A percentile compares a stretch with the other conserved stretches of the same genome.
These are phyloP conservation scores for Coptodon rendalli DNA, from an alignment of 2,113 vertebrate genomes.

Conservation along the genomic window DNA sequence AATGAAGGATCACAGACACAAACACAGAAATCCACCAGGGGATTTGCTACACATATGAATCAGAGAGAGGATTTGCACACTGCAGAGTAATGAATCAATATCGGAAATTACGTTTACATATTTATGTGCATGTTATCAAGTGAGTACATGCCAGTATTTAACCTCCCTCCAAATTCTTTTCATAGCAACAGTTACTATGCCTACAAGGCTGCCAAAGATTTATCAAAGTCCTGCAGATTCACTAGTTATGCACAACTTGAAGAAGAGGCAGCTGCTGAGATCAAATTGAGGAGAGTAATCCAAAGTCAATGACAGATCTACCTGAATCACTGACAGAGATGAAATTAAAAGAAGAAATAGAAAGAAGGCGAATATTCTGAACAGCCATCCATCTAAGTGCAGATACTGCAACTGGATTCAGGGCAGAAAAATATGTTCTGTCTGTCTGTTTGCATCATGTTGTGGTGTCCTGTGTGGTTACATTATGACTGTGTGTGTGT, in stretches of 20 bases:
- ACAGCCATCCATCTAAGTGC: constrained; percentile 12
- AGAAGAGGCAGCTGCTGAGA: background rate
- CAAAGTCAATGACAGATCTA: constrained; percentile 31
- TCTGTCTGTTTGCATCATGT: constrained; percentile 34
- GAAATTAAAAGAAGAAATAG: constrained; percentile 21
- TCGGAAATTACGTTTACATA: background rate
- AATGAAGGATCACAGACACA: background rate
- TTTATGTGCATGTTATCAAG: background rate
- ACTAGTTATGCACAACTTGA: constrained; percentile 24
- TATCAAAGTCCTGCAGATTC: constrained; percentile 32
- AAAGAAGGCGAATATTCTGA: constrained; percentile 10
- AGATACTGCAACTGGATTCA: constrained; percentile 22
- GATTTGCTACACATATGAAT: background rate
- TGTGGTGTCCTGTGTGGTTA: background rate
- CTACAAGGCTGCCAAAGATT: constrained; percentile 25
- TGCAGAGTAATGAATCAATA: background rate
- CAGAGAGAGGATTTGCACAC: background rate
- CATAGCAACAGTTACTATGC: constrained; percentile 20
- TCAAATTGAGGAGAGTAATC: constrained; percentile 13
- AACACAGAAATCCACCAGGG: background rate
- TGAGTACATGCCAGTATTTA: background rate
- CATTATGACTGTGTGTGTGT: background rate
- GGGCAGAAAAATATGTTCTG: constrained; percentile 1
- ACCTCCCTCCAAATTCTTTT: constrained; percentile 3
- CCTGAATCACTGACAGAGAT: constrained; percentile 48